Evolutionary conservation across 2,797 vertebrate species (phyloP), one percentile per base, ranked within the genome.

Genomic region (Poeciliopsis infans): DNA sequence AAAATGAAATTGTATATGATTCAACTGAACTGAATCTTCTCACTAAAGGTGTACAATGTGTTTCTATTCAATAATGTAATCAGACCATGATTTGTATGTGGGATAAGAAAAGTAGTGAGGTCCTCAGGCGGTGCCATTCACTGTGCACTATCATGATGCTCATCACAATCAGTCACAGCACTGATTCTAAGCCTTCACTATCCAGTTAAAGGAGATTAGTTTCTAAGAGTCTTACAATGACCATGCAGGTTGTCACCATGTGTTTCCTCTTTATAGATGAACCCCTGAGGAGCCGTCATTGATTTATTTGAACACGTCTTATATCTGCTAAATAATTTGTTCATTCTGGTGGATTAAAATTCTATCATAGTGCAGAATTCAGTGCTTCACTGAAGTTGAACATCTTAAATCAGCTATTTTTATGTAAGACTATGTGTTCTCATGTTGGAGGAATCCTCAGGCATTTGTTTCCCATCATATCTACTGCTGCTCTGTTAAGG

Each of bases 161-260:
- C 79, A 85, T 91, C 83, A 85, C 77, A 77, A 83, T 88, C 88
- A 75, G 85, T 91, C 93, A 89, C 83, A 79, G 82, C 49, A 69
- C 77, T 75, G 83, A 33, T 69, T 79, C 84, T 91, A 89, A 94
- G 82, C 83, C 77, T 77, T 82, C 59, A 87, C 73, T 85, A 94
- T 95, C 93, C 93, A 86, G 89, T 95, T 95, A 95, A 79, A 86
- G 75, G 39, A 88, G 95, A 95, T 95, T 96, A 93, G 81, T 51
- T 81, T 72, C 66, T 95, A 96, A 96, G 94, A 94, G 88, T 83
- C 92, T 95, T 95, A 95, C 66, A 83, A 84, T 78, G 75, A 76
- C 77, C 85, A 70, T 85, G 43, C 84, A 85, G 78, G 78, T 84
- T 84, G 86, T 72, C 76, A 66, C 89, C 91, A 84, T 87, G 90